These are phyloP conservation scores for Plodia interpunctella DNA, from an alignment of 1,140 invertebrate genomes.

Conservation along the genomic window DNA sequence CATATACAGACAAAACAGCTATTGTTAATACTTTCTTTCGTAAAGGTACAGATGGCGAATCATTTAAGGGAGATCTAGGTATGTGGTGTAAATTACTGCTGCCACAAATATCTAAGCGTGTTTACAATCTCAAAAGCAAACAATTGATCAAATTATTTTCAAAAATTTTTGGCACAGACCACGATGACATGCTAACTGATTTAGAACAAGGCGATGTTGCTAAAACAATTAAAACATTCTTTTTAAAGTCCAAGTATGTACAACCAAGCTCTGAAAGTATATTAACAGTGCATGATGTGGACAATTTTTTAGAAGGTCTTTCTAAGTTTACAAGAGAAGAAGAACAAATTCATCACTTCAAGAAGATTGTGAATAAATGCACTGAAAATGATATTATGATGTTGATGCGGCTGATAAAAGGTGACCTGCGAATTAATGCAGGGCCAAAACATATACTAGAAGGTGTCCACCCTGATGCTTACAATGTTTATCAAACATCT, in stretches of 20 bases:
- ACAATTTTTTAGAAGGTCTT: constrained; percentile 85
- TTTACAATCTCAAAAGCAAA: constrained; percentile 96
- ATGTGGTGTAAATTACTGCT: constrained; percentile 92
- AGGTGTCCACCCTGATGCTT: constrained; percentile 90
- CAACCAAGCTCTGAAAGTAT: constrained; percentile 83
- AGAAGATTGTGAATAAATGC: constrained; percentile 85
- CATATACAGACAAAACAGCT: constrained; percentile 90
- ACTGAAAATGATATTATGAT: constrained; percentile 91
- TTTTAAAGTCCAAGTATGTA: constrained; percentile 80
- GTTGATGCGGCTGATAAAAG: constrained; percentile 91
- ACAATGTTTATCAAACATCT: constrained; percentile 91
- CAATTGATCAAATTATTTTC: constrained; percentile 94
- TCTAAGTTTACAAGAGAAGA: constrained; percentile 90
- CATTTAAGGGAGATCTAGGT: constrained; percentile 86
- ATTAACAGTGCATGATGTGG: constrained; percentile 87
- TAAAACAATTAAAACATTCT: constrained; percentile 90
- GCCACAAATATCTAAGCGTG: constrained; percentile 87
- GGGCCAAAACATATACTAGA: constrained; percentile 94
- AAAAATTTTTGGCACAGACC: constrained; percentile 84
- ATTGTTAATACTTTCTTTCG: constrained; percentile 83
- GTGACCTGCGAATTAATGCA: constrained; percentile 93
- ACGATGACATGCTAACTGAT: constrained; percentile 90
- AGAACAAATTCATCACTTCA: constrained; percentile 88
- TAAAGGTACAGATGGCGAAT: constrained; percentile 80
- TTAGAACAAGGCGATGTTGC: constrained; percentile 94